Evolutionary conservation across 2,113 vertebrate genomes (phyloP).

Genomic region (Percina caprodes): DNA sequence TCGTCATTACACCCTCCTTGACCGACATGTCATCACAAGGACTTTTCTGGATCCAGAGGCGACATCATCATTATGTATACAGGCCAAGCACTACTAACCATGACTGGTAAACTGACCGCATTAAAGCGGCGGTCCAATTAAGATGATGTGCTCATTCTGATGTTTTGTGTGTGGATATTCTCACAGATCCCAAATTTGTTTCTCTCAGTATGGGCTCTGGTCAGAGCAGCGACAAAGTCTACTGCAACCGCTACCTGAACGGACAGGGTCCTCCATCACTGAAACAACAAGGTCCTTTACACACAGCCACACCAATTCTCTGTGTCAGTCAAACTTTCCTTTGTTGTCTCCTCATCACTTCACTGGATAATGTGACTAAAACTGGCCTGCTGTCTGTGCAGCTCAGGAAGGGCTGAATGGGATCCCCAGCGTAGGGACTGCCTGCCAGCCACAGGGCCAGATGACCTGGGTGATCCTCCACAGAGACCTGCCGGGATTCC

Average conservation of each 20-base stretch:
- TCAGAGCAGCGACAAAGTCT: conserved; percentile 75
- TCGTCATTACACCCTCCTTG: no score
- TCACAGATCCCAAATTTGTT: background rate
- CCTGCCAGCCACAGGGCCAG: conserved; percentile 70
- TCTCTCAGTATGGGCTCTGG: conserved; percentile 72
- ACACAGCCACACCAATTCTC: background rate
- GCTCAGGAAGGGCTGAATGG: conserved; percentile 22
- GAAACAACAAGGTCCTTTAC: conserved; percentile 62
- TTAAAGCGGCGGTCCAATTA: background rate
- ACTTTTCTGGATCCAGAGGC: background rate
- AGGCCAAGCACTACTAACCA: background rate
- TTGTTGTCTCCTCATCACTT: background rate
- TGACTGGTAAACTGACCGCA: background rate
- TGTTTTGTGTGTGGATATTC: background rate
- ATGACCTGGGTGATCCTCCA: conserved; percentile 66
- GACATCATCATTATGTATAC: background rate
- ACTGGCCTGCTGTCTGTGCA: conserved; percentile 24
- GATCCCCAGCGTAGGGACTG: background rate
- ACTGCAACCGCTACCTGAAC: conserved; percentile 77
- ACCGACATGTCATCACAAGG: no score
- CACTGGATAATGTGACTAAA: background rate
- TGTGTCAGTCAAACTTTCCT: background rate
- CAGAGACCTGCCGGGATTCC: conserved; percentile 66
- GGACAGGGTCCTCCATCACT: conserved; percentile 72
- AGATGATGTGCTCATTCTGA: background rate